These are phyloP conservation scores for Cyphomyrus discorhynchus DNA, from an alignment of 2,113 vertebrate species.

Conservation along the genomic window DNA sequence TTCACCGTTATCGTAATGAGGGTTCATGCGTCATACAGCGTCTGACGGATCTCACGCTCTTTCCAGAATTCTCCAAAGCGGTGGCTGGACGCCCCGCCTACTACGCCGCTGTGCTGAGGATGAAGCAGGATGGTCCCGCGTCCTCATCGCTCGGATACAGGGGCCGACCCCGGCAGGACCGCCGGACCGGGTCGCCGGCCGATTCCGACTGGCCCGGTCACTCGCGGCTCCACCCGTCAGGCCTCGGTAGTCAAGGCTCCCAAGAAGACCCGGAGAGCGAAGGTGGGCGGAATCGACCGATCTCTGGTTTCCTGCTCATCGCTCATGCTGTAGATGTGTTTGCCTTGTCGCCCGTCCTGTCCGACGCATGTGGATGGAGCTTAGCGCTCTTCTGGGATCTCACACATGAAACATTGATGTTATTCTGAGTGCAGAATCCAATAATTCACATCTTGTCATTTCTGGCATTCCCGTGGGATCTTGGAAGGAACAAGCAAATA, in stretches of 20 bases:
- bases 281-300: slow-evolving; percentile 56
- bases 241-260: slow-evolving; percentile 66
- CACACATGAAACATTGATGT: slow-evolving; percentile 31
- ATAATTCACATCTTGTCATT: slow-evolving; percentile 43
- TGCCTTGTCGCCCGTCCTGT: background rate
- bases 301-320: background rate
- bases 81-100: slow-evolving; percentile 70
- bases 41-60: background rate
- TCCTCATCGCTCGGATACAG: slow-evolving; percentile 65
- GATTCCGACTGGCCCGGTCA: slow-evolving; percentile 67
- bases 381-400: background rate
- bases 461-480: slow-evolving; percentile 55
- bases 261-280: slow-evolving; percentile 76
- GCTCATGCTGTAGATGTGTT: background rate
- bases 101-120: slow-evolving; percentile 76
- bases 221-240: slow-evolving; percentile 61
- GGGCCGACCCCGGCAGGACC: slow-evolving; percentile 61
- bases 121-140: slow-evolving; percentile 74
- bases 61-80: slow-evolving; percentile 66
- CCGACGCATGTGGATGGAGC: background rate
- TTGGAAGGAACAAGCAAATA: slow-evolving; percentile 43
- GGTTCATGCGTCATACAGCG: background rate
- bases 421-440: slow-evolving; percentile 34
- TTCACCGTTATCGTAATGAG: background rate
- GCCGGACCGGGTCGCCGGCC: slow-evolving; percentile 45